phyloP scores from a whole-genome alignment of 2,888 invertebrate genomes.

The Xestia xanthographa region DNA sequence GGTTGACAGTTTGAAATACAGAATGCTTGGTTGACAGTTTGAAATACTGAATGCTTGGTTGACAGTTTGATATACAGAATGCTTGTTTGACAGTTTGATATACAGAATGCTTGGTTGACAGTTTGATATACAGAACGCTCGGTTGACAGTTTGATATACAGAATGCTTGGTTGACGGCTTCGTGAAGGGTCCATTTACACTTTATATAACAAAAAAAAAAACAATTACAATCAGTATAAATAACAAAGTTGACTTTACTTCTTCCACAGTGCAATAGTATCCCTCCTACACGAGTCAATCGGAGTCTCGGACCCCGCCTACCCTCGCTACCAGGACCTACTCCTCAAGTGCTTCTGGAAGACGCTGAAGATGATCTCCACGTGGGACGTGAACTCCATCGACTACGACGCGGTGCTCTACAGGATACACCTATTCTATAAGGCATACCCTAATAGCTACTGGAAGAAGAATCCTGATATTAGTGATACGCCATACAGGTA shows the following conservation, averaged over 20 bases:
- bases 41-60: too few species aligned
- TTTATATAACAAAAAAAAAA: too few species aligned
- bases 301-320: constrained; percentile 91
- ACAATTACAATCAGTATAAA: background rate
- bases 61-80: too few species aligned
- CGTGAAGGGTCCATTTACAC: too few species aligned
- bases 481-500: constrained; percentile 95
- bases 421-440: constrained; percentile 97
- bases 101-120: too few species aligned
- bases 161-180: too few species aligned
- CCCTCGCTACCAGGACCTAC: constrained; percentile 94
- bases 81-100: too few species aligned
- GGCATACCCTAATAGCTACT: constrained; percentile 96
- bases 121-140: too few species aligned
- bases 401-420: constrained; percentile 94
- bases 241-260: background rate
- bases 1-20: too few species aligned
- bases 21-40: too few species aligned
- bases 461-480: constrained; percentile 94
- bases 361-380: constrained; percentile 96
- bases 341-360: constrained; percentile 99
- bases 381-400: constrained; percentile 93
- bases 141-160: too few species aligned
- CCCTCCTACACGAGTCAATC: constrained; percentile 96
- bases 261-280: constrained; percentile 94